These are phyloP conservation scores for Neoaliturus tenellus DNA, from an alignment of 2,888 invertebrate species.

Conservation along the genomic window DNA sequence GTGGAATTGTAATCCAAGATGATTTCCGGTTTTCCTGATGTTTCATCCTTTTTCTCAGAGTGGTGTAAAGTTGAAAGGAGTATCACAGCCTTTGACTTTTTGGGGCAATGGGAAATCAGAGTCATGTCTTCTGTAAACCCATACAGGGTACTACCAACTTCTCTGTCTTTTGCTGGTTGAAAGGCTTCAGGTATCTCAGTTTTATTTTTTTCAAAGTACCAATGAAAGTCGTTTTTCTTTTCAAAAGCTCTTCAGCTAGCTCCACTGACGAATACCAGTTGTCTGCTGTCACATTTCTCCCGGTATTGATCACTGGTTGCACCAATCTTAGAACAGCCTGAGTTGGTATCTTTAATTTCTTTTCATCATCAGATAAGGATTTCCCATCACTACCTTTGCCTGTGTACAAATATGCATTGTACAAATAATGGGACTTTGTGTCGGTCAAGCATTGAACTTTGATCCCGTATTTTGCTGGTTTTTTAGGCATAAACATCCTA, in stretches of 20 bases:
- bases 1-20: constrained; percentile 56
- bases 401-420: constrained; percentile 30
- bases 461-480: constrained; percentile 39
- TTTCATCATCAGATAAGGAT: constrained; percentile 10
- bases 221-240: constrained; percentile 15
- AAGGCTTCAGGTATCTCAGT: constrained; percentile 54
- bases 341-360: constrained; percentile 66
- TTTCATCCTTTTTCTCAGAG: not conserved
- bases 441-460: constrained; percentile 33
- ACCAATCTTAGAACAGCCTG: constrained; percentile 66
- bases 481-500: constrained; percentile 54
- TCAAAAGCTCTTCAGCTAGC: constrained; percentile 2
- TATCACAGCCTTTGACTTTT: constrained; percentile 55
- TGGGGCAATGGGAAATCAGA: constrained; percentile 56
- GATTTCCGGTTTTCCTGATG: constrained; percentile 56
- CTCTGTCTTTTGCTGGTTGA: not conserved
- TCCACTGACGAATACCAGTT: constrained; percentile 68
- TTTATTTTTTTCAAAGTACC: constrained; percentile 56
- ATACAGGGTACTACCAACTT: constrained; percentile 7
- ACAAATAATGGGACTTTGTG: not conserved
- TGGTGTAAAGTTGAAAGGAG: constrained; percentile 60
- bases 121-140: constrained; percentile 40
- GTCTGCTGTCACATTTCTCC: constrained; percentile 68
- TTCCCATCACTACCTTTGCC: constrained; percentile 36
- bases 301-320: constrained; percentile 66